Evolutionary conservation across 2,888 invertebrate genomes (phyloP), one percentile per base, ranked within the genome.

Genomic region (Acleris holmiana): DNA sequence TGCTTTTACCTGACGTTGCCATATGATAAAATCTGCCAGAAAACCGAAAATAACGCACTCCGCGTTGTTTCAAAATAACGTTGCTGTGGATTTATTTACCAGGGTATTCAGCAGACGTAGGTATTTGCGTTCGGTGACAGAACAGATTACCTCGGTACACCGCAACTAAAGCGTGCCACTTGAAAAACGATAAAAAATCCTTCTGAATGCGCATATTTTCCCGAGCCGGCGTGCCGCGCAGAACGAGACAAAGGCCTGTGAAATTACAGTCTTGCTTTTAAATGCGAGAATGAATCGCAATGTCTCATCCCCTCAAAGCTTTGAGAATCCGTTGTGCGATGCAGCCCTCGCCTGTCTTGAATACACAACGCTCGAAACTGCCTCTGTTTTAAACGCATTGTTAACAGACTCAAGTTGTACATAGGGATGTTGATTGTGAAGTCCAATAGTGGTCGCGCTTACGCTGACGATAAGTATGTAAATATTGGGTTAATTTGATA

Each of bases 181-280:
- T 89, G 84, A 84, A 86, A 88, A 88, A 88, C 85, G 83, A 84
- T 88, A 89, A 90, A 88, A 47, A 88, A 86, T 81, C 84, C 85
- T 84, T 89, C 82, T 80, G 85, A 89, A 90, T 90, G 89, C 87
- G 89, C 90, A 90, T 89, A 89, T 89, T 89, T 88, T 83, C 82
- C 85, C 84, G 79, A 85, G 81, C 82, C 77, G 76, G 70, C 77
- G 75, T 75, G 76, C 78, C 80, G 66, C 69, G 72, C 69, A 71
- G 78, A 74, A 67, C 71, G 74, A 88, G 86, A 91, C 91, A 91
- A 91, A 91, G 91, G 88, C 85, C 84, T 86, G 87, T 82, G 80
- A 90, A 90, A 91, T 91, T 91, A 90, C 88, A 89, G 86, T 85
- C 88, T 88, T 86, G 86, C 89, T 91, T 91, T 91, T 89, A 91